Conservation (phyloP, 2,797 vertebrate genomes). For the Anguilla marmorata region DNA sequence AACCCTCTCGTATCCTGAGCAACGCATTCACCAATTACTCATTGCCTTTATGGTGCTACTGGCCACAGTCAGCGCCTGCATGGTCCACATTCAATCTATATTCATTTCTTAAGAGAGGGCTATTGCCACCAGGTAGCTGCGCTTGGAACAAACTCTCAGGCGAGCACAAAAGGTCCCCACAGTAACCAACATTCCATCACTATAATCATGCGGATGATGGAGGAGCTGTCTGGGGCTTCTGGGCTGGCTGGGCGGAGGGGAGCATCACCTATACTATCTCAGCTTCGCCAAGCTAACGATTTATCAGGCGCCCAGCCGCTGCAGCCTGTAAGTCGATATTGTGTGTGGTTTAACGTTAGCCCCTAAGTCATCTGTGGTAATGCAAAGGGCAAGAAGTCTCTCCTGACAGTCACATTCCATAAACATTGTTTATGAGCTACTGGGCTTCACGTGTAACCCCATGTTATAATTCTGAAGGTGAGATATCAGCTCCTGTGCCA, state of each 20-base stretch:
- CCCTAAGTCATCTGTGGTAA: neutral
- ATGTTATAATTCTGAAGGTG: constrained; percentile 7
- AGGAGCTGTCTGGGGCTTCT: neutral
- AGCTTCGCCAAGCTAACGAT: neutral
- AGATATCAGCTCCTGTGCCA: constrained; percentile 5
- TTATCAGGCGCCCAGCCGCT: neutral
- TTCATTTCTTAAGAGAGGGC: neutral
- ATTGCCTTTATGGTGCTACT: neutral
- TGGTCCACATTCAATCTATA: neutral
- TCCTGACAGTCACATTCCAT: constrained; percentile 4
- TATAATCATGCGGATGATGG: neutral
- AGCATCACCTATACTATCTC: neutral
- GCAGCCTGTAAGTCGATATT: neutral
- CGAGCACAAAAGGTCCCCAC: neutral
- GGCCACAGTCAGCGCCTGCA: neutral
- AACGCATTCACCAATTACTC: neutral
- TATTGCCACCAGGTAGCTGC: neutral
- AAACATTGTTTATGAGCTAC: constrained; percentile 13
- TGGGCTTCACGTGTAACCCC: neutral
- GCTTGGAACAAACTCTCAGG: neutral
- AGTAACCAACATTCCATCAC: neutral
- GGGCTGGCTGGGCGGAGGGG: neutral
- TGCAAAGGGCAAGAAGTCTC: neutral
- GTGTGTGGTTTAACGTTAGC: neutral
- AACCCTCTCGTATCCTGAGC: neutral